Evolutionary conservation across 2,888 invertebrate genomes (phyloP), one percentile per base, ranked within the genome.

Genomic region (Elmis aenea): DNA sequence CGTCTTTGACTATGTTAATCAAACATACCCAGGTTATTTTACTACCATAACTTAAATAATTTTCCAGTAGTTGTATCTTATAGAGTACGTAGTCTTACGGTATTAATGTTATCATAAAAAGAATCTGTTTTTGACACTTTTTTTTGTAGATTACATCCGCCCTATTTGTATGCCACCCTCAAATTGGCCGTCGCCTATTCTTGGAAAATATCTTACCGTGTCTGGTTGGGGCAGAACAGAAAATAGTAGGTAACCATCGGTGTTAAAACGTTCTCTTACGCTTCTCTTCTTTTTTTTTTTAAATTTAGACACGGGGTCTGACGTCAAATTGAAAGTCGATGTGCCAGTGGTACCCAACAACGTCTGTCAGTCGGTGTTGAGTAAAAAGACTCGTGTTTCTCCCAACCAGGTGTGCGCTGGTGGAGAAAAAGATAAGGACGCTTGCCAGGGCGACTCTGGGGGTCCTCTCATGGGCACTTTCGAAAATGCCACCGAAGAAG

Each of bases 381-480:
- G 54, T 5, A 33, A 49, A 28, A 65, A 61, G 2, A n/a, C n/a
- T n/a, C n/a, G n/a, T n/a, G 47, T 74, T 1, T 61, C 62, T 25
- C 8, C 26, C 2, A 51, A 60, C 1, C 76, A 77, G 48, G 58
- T 76, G 38, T 76, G 76, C 52, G 72, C 73, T 3, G 75, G 74
- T 1, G 75, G 74, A 0, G 57, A 54, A 43, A 47, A 52, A 39
- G 54, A 66, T 1, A 57, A 65, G n/a, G 75, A 75, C 46, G 68
- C 74, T 1, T 76, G 76, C 42, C 56, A 61, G 2, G 73, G 74
- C 8, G 75, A 76, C 52, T 73, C 73, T 9, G 76, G 76, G 8
- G 76, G 76, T 0, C 74, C 76, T 1, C 58, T 75, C 0, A 70
- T 74, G 44, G 60, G 62, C 2, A 57, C 67, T 1, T 24, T 9